phyloP scores from a whole-genome alignment of 1,140 invertebrate species.

The Drosophila mayri region DNA sequence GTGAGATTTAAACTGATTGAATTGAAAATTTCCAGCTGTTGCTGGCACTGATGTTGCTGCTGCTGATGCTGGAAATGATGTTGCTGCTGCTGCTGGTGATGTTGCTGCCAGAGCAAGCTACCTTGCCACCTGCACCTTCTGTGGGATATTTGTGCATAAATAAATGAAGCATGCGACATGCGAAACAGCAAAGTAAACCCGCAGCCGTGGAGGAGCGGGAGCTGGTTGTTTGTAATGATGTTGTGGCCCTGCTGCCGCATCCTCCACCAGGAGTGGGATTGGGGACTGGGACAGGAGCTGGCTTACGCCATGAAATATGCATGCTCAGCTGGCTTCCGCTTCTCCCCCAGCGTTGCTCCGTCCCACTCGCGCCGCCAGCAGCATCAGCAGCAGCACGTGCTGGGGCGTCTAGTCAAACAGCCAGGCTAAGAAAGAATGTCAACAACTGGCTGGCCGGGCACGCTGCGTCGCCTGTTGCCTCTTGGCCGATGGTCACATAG shows the following conservation, averaged over 20 bases:
- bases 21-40: constrained; percentile 71
- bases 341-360: constrained; percentile 3
- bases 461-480: constrained; percentile 37
- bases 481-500: constrained; percentile 1
- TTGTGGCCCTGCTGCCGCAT: constrained; percentile 25
- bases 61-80: constrained; percentile 29
- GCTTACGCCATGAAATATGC: constrained; percentile 57
- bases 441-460: constrained; percentile 46
- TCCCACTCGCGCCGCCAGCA: neutral
- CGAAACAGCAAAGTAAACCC: constrained; percentile 50
- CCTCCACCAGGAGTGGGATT: constrained; percentile 4
- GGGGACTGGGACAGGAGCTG: constrained; percentile 1
- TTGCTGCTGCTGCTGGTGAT: constrained; percentile 14
- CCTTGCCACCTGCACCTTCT: constrained; percentile 42
- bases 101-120: constrained; percentile 12
- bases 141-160: constrained; percentile 61
- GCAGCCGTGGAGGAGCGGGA: constrained; percentile 15
- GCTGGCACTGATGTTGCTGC: constrained; percentile 23
- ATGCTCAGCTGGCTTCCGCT: constrained; percentile 42
- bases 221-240: constrained; percentile 52
- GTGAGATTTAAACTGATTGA: constrained; percentile 66
- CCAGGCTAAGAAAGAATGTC: constrained; percentile 50
- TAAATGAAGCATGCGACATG: constrained; percentile 53
- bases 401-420: constrained; percentile 57
- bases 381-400: constrained; percentile 48